A percentile compares a stretch with the other conserved stretches of the same genome.
phyloP scores from a whole-genome alignment of 2,888 invertebrate species.

The Microctonus aethiopoides region DNA sequence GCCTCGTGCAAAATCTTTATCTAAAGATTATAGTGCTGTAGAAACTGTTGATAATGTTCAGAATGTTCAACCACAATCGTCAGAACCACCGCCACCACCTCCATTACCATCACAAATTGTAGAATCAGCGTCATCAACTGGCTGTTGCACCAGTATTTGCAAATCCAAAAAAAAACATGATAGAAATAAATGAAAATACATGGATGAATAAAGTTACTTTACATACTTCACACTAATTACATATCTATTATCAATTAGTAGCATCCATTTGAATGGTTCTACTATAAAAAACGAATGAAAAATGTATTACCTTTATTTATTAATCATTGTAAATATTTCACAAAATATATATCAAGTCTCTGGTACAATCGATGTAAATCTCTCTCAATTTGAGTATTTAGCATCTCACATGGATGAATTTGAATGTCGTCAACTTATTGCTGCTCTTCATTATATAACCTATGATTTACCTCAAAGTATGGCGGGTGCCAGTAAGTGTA shows the following conservation, averaged over 20 bases:
- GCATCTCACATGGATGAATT: constrained; percentile 70
- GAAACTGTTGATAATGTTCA: constrained; percentile 30
- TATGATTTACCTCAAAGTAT: constrained; percentile 67
- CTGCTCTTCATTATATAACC: constrained; percentile 70
- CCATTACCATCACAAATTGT: constrained; percentile 35
- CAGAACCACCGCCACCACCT: constrained; percentile 15
- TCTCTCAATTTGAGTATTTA: constrained; percentile 68
- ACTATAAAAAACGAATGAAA: background rate
- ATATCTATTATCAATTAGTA: no score
- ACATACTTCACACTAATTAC: constrained; percentile 23
- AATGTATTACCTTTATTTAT: background rate
- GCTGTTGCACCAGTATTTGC: constrained; percentile 56
- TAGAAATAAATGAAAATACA: constrained; percentile 38
- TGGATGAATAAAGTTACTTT: constrained; percentile 10
- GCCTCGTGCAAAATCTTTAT: constrained; percentile 40
- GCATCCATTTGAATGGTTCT: background rate
- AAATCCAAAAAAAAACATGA: constrained; percentile 50
- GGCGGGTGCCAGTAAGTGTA: constrained; percentile 65
- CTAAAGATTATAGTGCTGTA: constrained; percentile 33
- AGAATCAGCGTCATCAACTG: constrained; percentile 46
- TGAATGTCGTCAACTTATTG: constrained; percentile 72
- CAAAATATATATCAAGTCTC: background rate
- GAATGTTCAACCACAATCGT: constrained; percentile 30
- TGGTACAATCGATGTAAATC: constrained; percentile 59
- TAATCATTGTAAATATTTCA: constrained; percentile 19